Conservation (phyloP, 2,113 vertebrate species). For the Melanocharis versteri region DNA sequence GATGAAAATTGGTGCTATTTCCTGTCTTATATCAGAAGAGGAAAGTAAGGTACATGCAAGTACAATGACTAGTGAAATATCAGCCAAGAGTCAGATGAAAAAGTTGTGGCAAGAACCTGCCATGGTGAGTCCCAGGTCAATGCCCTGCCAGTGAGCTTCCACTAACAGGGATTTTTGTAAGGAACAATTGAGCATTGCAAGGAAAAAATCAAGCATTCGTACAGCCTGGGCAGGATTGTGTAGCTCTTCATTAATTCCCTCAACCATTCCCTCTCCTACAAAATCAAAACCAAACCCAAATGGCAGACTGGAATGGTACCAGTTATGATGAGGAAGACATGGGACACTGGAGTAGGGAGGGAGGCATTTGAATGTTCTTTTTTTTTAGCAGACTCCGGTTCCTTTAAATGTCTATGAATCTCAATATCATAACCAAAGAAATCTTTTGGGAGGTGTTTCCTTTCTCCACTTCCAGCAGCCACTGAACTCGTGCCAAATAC, state of each 20-base stretch:
- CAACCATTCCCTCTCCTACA: neutral
- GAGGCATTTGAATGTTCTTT: neutral
- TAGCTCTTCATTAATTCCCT: neutral
- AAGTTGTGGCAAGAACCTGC: neutral
- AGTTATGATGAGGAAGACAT: neutral
- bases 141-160: neutral
- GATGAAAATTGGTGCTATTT: neutral
- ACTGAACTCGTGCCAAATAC: neutral
- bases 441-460: conserved; percentile 4
- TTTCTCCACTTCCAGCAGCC: conserved; percentile 8
- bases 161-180: neutral
- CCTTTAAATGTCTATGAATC: neutral
- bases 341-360: too few species aligned
- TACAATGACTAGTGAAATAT: neutral
- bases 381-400: neutral
- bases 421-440: neutral
- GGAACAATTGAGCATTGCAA: neutral
- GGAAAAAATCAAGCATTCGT: neutral
- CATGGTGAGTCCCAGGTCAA: neutral
- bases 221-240: neutral
- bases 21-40: neutral
- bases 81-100: neutral
- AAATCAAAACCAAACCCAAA: neutral
- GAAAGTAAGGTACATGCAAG: neutral
- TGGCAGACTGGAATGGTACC: neutral